Base-by-base conservation (phyloP, 2,797 vertebrate genomes). In the Eleutherodactylus coqui region DNA sequence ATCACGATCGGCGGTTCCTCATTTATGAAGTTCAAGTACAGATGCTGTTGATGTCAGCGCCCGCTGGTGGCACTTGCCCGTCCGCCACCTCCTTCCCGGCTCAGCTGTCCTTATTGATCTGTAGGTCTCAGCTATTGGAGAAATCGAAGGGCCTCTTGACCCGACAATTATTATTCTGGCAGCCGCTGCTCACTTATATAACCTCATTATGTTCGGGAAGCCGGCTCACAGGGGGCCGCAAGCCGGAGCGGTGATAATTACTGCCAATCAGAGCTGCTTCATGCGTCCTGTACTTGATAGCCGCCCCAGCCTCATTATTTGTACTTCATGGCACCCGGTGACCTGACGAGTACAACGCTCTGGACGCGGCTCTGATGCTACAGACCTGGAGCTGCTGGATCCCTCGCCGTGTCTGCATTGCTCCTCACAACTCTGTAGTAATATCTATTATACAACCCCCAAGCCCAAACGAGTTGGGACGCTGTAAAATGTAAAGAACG, bases 91-190 rank as follows among this genome's bases (percentile, higher is more conserved):
- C 45, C 29, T 41, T 10, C 24, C 55, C 21, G 29, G 16, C 38
- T 78, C 72, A 45, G 4, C 85, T 82, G 69, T 79, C 51, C 21
- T 16, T 60, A 86, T 86, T 86, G 85, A 86, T 86, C 58, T 14
- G 5, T 13, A 38, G 17, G 72, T 77, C 69, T 86, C 70, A 53
- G 41, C n/a, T 75, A 55, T 82, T 24, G 70, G 41, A 53, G 53
- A n/a, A 73, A 82, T 86, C 79, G 85, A 86, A 86, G 79, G 85
- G 85, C 79, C 85, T 83, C 80, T 83, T 86, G 79, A 86, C 85
- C 85, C 80, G 11, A 75, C 73, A 86, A 86, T 86, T 86, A 83
- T 45, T 83, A 60, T 60, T 62, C 51, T 55, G 17, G 64, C 62
- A 43, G 83, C 51, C 41, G 21, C 55, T n/a, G 79, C 72, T 67